phyloP scores from a whole-genome alignment of 2,113 vertebrate genomes.

The Lucifuga dentata region DNA sequence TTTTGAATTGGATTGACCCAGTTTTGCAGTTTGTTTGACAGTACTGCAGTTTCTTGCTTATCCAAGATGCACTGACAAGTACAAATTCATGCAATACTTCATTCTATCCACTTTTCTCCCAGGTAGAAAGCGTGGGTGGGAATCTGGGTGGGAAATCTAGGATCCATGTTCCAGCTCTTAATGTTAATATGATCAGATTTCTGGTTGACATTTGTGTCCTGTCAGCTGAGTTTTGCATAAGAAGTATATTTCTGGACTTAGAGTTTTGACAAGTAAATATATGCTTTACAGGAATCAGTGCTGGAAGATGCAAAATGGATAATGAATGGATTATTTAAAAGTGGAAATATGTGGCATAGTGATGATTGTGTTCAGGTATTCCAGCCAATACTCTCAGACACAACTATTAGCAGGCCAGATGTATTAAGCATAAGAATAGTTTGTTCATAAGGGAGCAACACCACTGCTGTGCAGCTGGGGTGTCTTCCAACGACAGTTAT shows the following conservation, averaged over 20 bases:
- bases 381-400: constrained; percentile 24
- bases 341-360: too few species aligned
- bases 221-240: constrained; percentile 28
- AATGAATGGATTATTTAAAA: not conserved
- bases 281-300: not conserved
- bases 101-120: constrained; percentile 48
- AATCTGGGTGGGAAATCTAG: constrained; percentile 45
- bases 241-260: constrained; percentile 9
- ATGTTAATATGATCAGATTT: constrained; percentile 51
- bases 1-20: constrained; percentile 70
- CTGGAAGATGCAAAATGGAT: not conserved
- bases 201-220: constrained; percentile 33
- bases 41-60: constrained; percentile 54
- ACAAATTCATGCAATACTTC: constrained; percentile 51
- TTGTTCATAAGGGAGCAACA: constrained; percentile 54
- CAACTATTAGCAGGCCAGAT: constrained; percentile 39
- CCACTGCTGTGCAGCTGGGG: constrained; percentile 61
- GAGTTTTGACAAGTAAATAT: constrained; percentile 5
- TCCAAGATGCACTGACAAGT: constrained; percentile 43
- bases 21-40: constrained; percentile 57
- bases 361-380: constrained; percentile 24
- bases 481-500: constrained; percentile 64
- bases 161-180: constrained; percentile 37
- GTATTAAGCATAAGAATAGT: constrained; percentile 24
- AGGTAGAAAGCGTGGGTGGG: constrained; percentile 38